phyloP scores from a whole-genome alignment of 2,888 invertebrate genomes.

The Mylabris sibirica region DNA sequence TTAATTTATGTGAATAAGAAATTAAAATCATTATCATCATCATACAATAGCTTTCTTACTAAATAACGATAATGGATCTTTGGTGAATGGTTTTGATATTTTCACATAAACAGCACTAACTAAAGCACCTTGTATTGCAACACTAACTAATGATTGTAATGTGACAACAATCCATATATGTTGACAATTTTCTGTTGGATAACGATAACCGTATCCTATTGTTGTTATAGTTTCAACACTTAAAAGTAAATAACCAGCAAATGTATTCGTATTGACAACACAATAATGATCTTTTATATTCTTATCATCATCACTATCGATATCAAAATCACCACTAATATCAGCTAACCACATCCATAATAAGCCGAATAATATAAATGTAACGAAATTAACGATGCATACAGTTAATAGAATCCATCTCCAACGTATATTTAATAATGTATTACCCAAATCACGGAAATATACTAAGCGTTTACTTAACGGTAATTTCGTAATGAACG shows the following conservation, averaged over 20 bases:
- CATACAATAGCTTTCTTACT: conserved; percentile 75
- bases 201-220: conserved; percentile 52
- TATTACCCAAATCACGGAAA: conserved; percentile 67
- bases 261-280: conserved; percentile 48
- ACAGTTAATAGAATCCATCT: conserved; percentile 68
- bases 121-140: conserved; percentile 56
- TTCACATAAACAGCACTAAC: conserved; percentile 71
- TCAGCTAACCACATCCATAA: conserved; percentile 47
- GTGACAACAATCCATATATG: conserved; percentile 51
- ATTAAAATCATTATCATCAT: neutral
- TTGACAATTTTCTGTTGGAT: conserved; percentile 52
- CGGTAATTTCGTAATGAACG: conserved; percentile 43
- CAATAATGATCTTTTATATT: conserved; percentile 43
- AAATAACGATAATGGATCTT: conserved; percentile 64
- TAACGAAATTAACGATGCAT: conserved; percentile 48
- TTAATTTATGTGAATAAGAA: neutral
- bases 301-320: conserved; percentile 34
- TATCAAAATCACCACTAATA: conserved; percentile 48
- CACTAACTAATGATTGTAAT: conserved; percentile 49
- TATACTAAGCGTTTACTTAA: conserved; percentile 47
- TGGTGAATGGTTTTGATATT: conserved; percentile 66
- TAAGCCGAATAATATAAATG: conserved; percentile 45
- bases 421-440: conserved; percentile 77
- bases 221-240: conserved; percentile 56
- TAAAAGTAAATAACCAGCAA: conserved; percentile 52